Evolutionary conservation across 2,113 vertebrate genomes (phyloP).

Genomic region (Clarias macrocephalus): DNA sequence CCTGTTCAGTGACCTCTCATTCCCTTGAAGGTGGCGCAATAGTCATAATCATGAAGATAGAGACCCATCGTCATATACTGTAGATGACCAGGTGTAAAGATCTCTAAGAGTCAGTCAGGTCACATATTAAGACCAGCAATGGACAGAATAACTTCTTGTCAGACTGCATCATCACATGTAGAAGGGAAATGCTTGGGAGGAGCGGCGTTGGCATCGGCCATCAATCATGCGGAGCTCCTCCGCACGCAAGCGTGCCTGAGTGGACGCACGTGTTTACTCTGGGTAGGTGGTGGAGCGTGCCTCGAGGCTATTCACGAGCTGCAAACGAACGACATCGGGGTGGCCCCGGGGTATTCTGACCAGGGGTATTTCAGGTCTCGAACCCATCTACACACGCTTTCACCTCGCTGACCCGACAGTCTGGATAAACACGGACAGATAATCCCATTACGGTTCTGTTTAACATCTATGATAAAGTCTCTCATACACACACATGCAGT

Average conservation of each 20-base stretch:
- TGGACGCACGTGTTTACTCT: background rate
- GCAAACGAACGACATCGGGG: conserved; percentile 62
- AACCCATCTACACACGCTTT: conserved; percentile 4
- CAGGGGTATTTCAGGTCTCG: conserved; percentile 42
- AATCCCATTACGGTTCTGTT: conserved; percentile 40
- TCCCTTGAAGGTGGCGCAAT: too few species aligned
- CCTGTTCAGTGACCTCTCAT: background rate
- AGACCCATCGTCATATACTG: background rate
- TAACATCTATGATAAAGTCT: conserved; percentile 17
- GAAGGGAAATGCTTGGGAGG: background rate
- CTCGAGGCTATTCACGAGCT: conserved; percentile 15
- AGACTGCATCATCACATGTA: conserved; percentile 52
- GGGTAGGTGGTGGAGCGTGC: background rate
- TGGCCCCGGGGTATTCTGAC: conserved; percentile 32
- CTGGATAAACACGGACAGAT: conserved; percentile 27
- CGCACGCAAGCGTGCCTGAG: background rate
- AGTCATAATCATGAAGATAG: background rate
- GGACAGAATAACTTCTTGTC: background rate
- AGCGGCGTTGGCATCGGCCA: background rate
- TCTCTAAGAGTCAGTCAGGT: background rate
- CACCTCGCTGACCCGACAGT: background rate
- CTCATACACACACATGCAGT: conserved; percentile 28
- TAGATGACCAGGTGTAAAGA: background rate
- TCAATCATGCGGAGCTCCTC: background rate
- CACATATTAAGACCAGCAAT: too few species aligned